These are phyloP conservation scores for Columba livia DNA, from an alignment of 2,113 vertebrate species.

Conservation along the genomic window DNA sequence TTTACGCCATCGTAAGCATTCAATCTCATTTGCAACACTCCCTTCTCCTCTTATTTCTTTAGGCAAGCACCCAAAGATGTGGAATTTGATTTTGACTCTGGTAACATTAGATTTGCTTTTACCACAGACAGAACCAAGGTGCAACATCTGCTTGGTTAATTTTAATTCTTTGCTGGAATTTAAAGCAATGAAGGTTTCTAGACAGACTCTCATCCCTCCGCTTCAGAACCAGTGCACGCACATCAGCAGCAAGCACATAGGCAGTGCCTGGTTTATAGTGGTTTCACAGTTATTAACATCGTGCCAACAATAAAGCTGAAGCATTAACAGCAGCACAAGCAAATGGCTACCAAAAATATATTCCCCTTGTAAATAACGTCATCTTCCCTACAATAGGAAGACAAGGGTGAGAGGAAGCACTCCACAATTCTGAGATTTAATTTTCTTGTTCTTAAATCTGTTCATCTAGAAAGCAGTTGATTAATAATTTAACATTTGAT, in stretches of 20 bases:
- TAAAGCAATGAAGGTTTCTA: background rate
- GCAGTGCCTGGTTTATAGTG: background rate
- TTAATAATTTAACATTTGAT: background rate
- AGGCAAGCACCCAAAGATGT: background rate
- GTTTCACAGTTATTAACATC: background rate
- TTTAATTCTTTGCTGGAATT: background rate
- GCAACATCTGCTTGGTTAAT: background rate
- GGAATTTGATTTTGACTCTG: background rate
- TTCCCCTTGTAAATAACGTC: background rate
- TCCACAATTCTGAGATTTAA: background rate
- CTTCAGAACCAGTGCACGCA: rapidly evolving
- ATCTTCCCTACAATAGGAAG: background rate
- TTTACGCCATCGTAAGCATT: background rate
- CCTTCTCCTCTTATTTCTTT: background rate
- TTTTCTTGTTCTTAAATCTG: background rate
- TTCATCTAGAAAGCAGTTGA: background rate
- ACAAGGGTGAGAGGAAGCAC: background rate
- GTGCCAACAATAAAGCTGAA: background rate
- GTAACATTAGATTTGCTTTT: background rate
- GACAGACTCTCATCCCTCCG: background rate
- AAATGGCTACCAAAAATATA: background rate
- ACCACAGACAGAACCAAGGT: background rate
- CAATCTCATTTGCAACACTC: background rate
- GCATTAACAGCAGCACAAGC: background rate
- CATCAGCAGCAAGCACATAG: background rate